Evolutionary conservation across 2,797 vertebrate species (phyloP), one percentile per base, ranked within the genome.

Genomic region (Melanotaenia nigrans): DNA sequence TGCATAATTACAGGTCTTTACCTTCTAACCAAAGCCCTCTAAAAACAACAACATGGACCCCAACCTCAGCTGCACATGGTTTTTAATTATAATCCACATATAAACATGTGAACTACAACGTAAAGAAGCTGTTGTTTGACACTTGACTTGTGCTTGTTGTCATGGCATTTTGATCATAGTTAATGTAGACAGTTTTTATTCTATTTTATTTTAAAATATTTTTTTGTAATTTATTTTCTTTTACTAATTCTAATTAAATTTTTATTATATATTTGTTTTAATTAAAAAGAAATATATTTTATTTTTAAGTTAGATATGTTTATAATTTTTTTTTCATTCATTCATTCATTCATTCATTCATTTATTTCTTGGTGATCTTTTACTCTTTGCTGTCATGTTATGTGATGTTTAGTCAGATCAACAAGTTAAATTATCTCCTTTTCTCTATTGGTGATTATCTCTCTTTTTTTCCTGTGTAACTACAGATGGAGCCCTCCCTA

Each of bases 401-500:
- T 6, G 6, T 47, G 3, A 22, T 22, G 20, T 49, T 49, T n/a
- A 49, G 47, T 49, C 47, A 49, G 47, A 49, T 49, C 4, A 47
- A 47, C 5, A 3, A 22, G 20, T 49, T 10, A 49, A 53, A 40
- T 53, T 6, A 22, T 47, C 20, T 30, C 60, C 10, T 65, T 3
- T 45, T 55, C 61, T 67, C 9, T 80, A n/a, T 74, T 59, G 11
- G 16, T 72, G 20, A 59, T 35, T 1, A 66, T 40, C 22, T 56
- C 4, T 38, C 47, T 2, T 16, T 16, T 71, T 1, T 80, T 6
- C 20, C 18, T 77, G 20, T 82, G 30, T 84, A n/a, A 30, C 61
- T 67, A 22, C 86, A 93, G 93, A 93, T 86, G 90, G 89, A 87
- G 89, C 90, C 82, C 87, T 93, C 75, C 86, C 90, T 61, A 93